Conservation (phyloP, 2,888 invertebrate species). For the Gandaritis pyraliata region DNA sequence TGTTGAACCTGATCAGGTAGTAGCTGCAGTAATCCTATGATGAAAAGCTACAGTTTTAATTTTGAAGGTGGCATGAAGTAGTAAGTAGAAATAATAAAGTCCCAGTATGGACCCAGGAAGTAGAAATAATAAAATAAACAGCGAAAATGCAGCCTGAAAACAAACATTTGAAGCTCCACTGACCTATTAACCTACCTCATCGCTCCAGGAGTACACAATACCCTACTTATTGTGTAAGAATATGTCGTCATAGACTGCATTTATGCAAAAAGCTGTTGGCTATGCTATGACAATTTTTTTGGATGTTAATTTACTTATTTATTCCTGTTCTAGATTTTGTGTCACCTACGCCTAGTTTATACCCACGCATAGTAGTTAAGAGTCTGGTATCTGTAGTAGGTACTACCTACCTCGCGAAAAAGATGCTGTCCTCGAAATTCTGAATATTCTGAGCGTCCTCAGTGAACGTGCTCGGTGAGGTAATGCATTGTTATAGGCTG, state of each 20-base stretch:
- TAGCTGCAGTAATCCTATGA: conserved; percentile 92
- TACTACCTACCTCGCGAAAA: too few species aligned
- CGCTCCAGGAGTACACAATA: conserved; percentile 14
- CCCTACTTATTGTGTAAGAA: conserved; percentile 22
- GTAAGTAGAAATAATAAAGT: too few species aligned
- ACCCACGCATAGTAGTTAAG: too few species aligned
- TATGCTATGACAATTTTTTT: too few species aligned
- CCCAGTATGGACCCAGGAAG: too few species aligned
- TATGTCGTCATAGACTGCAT: conserved; percentile 21
- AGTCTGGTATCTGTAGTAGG: too few species aligned
- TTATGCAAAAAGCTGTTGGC: conserved; percentile 9
- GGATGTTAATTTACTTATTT: too few species aligned
- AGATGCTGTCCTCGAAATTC: too few species aligned
- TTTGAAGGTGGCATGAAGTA: not conserved
- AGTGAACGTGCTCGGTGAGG: too few species aligned
- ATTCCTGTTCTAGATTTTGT: not conserved
- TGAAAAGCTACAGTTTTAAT: not conserved
- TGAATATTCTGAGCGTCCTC: too few species aligned
- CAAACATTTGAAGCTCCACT: conserved; percentile 26
- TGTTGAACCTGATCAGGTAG: conserved; percentile 93
- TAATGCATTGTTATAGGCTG: too few species aligned
- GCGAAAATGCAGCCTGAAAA: not conserved
- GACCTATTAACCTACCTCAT: conserved; percentile 36
- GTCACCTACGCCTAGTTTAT: too few species aligned
- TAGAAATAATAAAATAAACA: not conserved